Conservation (phyloP, 1,140 invertebrate genomes). For the Palaemon carinicauda region DNA sequence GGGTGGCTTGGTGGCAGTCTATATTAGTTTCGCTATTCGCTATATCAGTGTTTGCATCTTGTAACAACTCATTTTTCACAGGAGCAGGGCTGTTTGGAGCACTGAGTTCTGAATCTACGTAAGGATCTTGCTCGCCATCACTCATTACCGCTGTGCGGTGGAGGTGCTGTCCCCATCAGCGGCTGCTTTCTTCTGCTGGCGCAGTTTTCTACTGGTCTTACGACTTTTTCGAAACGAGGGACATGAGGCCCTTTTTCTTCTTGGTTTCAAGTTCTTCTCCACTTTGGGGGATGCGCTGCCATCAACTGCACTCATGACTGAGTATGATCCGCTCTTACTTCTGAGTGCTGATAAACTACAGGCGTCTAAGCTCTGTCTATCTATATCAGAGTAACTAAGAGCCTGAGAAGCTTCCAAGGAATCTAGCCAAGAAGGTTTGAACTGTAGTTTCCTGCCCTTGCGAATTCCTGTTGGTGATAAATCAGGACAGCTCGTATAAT, state of each 20-base stretch:
- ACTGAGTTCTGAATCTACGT: constrained; percentile 18
- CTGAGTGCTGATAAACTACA: no score
- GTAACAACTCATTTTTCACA: neutral
- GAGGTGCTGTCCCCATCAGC: neutral
- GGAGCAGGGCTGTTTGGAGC: constrained; percentile 32
- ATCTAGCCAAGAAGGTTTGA: neutral
- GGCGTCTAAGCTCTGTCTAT: no score
- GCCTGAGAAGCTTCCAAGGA: neutral
- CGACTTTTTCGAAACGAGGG: constrained; percentile 43
- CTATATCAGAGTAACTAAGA: no score
- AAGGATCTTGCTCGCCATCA: constrained; percentile 2
- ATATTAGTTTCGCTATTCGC: neutral
- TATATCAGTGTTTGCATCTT: neutral
- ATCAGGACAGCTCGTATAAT: constrained; percentile 39
- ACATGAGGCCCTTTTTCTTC: constrained; percentile 50
- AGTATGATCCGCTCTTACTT: no score
- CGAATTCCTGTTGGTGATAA: neutral
- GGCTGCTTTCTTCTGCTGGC: constrained; percentile 29
- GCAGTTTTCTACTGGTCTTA: constrained; percentile 36
- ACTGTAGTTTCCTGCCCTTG: no score
- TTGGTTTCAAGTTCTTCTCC: constrained; percentile 17
- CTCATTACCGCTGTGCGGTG: neutral
- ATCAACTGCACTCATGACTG: constrained; percentile 18
- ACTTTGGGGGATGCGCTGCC: neutral
- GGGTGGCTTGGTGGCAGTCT: constrained; percentile 22